Conservation (phyloP, 2,888 invertebrate species). For the Hirtodrosophila trivittata region DNA sequence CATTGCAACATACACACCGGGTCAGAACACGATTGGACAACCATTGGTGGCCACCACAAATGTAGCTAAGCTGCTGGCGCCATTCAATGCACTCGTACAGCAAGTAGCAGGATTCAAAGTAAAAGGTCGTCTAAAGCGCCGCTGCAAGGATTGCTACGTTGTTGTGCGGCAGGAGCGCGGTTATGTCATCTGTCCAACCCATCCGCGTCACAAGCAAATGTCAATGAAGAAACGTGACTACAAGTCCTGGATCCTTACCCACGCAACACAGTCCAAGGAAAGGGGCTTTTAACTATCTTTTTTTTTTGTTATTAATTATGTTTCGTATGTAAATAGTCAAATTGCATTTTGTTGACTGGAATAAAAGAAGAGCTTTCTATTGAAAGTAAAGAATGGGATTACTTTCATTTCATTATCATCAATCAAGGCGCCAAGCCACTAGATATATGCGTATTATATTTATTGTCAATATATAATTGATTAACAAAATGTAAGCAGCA, state of each 20-base stretch:
- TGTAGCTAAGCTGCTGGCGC: conserved; percentile 56
- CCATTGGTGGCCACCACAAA: conserved; percentile 25
- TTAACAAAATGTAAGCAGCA: too few relatives aligned
- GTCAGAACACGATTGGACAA: conserved; percentile 13
- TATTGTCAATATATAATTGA: too few relatives aligned
- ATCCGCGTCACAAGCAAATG: conserved; percentile 93
- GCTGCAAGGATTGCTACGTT: conserved; percentile 92
- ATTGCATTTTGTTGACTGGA: conserved; percentile 7
- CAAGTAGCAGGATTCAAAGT: conserved; percentile 88
- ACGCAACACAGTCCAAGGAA: conserved; percentile 87
- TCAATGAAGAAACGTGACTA: conserved; percentile 87
- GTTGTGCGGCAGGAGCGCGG: conserved; percentile 88
- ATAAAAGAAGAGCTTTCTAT: too few relatives aligned
- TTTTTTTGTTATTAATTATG: conserved; percentile 26
- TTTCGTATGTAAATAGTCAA: conserved; percentile 11
- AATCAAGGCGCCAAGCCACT: too few relatives aligned
- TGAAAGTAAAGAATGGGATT: too few relatives aligned
- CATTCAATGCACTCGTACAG: conserved; percentile 76
- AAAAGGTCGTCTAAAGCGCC: conserved; percentile 87
- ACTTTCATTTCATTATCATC: too few relatives aligned
- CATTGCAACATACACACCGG: conserved; percentile 21
- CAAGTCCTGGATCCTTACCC: conserved; percentile 90
- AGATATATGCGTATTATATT: too few relatives aligned
- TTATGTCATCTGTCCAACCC: conserved; percentile 90
- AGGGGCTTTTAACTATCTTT: conserved; percentile 67